Conservation (phyloP, 2,888 invertebrate genomes). For the Parochlus steinenii region DNA sequence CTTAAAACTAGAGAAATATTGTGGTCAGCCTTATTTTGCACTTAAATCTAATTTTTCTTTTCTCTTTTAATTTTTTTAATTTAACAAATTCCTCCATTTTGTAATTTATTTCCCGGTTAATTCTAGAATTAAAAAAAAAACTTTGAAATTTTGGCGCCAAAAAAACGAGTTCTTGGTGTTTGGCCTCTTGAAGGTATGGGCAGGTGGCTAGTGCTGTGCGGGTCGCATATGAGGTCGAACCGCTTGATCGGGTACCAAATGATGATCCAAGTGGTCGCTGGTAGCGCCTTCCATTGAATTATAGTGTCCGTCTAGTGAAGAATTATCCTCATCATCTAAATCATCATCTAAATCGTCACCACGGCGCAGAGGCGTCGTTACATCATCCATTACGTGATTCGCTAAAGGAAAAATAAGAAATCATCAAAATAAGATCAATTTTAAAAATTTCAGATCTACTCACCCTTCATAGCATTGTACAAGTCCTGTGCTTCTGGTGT, state of each 20-base stretch:
- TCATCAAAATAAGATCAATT: slow-evolving; percentile 3
- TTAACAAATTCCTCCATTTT: no score
- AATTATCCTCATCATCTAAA: slow-evolving; percentile 25
- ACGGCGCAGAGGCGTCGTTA: slow-evolving; percentile 25
- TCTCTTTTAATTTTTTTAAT: no score
- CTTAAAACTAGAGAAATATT: no score
- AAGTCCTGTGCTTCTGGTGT: slow-evolving; percentile 41
- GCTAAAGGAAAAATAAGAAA: slow-evolving; percentile 1
- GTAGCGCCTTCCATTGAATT: slow-evolving; percentile 19
- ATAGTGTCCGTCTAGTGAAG: slow-evolving; percentile 23
- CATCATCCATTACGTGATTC: slow-evolving; percentile 26
- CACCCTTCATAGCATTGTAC: slow-evolving; percentile 27
- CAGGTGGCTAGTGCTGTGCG: no score
- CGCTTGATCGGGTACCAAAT: slow-evolving; percentile 17
- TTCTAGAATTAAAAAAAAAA: no score
- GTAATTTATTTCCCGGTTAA: no score
- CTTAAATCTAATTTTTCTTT: no score
- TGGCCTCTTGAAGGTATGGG: no score
- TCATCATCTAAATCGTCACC: slow-evolving; percentile 24
- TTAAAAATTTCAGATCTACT: slow-evolving; percentile 5
- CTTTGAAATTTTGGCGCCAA: no score
- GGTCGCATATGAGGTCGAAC: slow-evolving; percentile 3
- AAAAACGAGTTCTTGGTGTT: no score
- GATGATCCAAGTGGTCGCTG: slow-evolving; percentile 25
- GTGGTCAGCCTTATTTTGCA: no score